Conservation (phyloP, 2,888 invertebrate genomes). For the Drosophila bunnanda region DNA sequence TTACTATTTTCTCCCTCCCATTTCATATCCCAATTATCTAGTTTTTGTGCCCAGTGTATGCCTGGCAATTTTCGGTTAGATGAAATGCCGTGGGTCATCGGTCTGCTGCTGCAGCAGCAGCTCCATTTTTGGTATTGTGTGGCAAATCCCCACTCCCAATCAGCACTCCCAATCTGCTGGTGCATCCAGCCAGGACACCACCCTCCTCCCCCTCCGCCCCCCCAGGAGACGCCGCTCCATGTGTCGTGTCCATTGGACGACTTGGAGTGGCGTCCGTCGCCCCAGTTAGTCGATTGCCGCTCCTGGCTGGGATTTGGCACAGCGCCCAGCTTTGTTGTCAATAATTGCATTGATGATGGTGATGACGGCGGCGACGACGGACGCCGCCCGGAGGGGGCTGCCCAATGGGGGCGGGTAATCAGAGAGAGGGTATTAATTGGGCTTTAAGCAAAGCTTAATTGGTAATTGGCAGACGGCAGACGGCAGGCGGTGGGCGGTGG, state of each 20-base stretch:
- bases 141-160: slow-evolving; percentile 13
- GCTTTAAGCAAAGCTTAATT: slow-evolving; percentile 77
- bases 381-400: neutral
- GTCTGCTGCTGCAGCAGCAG: slow-evolving; percentile 18
- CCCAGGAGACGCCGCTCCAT: neutral
- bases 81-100: slow-evolving; percentile 27
- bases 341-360: slow-evolving; percentile 73
- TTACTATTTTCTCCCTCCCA: no score
- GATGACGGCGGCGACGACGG: neutral
- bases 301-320: slow-evolving; percentile 56
- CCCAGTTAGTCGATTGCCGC: slow-evolving; percentile 45
- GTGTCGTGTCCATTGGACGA: slow-evolving; percentile 29
- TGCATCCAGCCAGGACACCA: neutral
- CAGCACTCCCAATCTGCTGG: slow-evolving; percentile 1
- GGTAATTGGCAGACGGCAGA: slow-evolving; percentile 60
- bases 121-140: slow-evolving; percentile 23
- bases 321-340: slow-evolving; percentile 73
- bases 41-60: slow-evolving; percentile 24
- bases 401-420: slow-evolving; percentile 6
- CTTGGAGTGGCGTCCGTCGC: slow-evolving; percentile 30
- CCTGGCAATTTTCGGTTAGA: slow-evolving; percentile 19
- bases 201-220: neutral
- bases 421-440: slow-evolving; percentile 64
- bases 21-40: neutral
- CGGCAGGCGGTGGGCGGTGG: neutral